Percentiles rank a stretch among this genome's conserved stretches.
phyloP scores from a whole-genome alignment of 2,113 vertebrate genomes.

The Oncorhynchus mykiss region DNA sequence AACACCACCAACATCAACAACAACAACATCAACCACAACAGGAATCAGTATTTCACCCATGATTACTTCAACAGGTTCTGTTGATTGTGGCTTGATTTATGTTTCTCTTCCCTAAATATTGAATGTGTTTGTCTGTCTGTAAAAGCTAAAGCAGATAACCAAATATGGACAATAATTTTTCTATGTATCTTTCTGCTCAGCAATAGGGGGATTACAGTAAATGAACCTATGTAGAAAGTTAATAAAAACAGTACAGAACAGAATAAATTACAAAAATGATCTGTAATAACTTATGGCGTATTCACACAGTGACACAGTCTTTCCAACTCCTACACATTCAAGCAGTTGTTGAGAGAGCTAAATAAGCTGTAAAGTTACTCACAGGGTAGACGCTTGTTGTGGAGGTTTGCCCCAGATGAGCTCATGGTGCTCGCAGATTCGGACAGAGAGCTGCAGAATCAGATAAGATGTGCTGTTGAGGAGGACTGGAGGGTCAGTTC shows the following conservation, averaged over 20 bases:
- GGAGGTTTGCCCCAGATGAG: slow-evolving; percentile 65
- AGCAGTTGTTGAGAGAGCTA: background rate
- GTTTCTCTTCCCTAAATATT: background rate
- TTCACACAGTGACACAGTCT: background rate
- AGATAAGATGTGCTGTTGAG: slow-evolving; percentile 8
- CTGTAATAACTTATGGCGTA: background rate
- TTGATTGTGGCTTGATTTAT: slow-evolving; percentile 1
- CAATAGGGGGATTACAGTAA: background rate
- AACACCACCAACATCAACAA: too few relatives aligned
- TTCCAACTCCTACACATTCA: background rate
- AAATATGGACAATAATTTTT: slow-evolving; percentile 42
- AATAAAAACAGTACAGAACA: background rate
- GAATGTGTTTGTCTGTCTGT: slow-evolving; percentile 1
- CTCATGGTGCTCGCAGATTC: slow-evolving; percentile 62
- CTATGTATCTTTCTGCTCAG: slow-evolving; percentile 9
- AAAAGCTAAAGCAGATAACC: slow-evolving; percentile 15
- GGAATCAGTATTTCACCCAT: background rate
- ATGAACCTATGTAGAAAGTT: background rate
- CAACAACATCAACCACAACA: background rate
- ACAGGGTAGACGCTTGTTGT: slow-evolving; percentile 66
- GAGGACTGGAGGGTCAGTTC: background rate
- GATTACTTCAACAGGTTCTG: background rate
- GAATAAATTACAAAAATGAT: background rate
- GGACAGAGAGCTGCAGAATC: slow-evolving; percentile 5
- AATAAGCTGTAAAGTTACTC: slow-evolving; percentile 47